Conservation (phyloP, 2,888 invertebrate genomes). For the Abrostola triplasia region DNA sequence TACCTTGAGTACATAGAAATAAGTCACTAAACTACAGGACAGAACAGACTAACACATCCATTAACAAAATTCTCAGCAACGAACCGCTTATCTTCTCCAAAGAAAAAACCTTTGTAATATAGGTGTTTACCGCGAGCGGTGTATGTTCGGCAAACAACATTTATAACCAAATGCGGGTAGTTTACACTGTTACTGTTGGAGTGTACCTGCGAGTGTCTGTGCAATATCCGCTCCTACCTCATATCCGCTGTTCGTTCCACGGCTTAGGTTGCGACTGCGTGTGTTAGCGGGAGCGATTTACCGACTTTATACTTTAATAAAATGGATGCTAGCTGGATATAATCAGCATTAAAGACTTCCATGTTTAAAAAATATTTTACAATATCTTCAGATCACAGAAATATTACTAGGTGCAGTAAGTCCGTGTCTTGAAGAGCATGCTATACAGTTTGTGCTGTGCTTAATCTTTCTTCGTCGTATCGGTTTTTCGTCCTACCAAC, state of each 20-base stretch:
- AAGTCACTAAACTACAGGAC: neutral
- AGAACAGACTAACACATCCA: neutral
- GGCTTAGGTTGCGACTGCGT: constrained; percentile 58
- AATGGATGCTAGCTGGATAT: no score
- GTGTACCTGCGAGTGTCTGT: constrained; percentile 81
- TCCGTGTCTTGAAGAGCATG: no score
- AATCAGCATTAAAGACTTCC: no score
- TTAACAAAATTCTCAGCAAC: constrained; percentile 13
- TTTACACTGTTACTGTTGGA: constrained; percentile 74
- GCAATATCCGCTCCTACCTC: constrained; percentile 83
- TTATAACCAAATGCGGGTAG: constrained; percentile 81
- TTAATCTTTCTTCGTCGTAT: no score
- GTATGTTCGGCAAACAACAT: constrained; percentile 68
- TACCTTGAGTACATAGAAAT: no score
- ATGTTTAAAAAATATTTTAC: no score
- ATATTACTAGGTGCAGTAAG: no score
- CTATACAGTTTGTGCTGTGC: no score
- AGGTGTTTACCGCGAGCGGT: constrained; percentile 56
- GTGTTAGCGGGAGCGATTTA: constrained; percentile 52
- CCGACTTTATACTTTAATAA: no score
- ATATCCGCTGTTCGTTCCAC: constrained; percentile 79
- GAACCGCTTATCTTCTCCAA: constrained; percentile 10
- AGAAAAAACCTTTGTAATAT: constrained; percentile 55
- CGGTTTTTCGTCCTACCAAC: no score
- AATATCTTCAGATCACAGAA: no score